Evolutionary conservation across 2,888 invertebrate species (phyloP).

Genomic region (Dasypolia templi): DNA sequence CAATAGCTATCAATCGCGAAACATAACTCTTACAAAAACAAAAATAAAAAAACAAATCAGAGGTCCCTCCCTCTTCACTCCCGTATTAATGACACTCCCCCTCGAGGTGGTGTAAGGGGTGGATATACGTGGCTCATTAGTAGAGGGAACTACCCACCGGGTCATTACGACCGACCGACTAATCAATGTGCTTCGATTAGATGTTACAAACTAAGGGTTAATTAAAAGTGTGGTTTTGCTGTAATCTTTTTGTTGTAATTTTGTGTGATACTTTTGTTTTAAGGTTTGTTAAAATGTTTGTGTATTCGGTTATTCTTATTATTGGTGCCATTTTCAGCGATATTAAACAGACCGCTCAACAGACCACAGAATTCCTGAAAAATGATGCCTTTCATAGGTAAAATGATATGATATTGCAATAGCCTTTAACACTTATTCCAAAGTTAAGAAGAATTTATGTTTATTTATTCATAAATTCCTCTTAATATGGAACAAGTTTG

Average conservation of each 20-base stretch:
- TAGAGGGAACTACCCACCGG: conserved; percentile 72
- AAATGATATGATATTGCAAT: not conserved
- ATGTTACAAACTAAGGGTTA: conserved; percentile 67
- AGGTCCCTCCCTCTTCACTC: conserved; percentile 59
- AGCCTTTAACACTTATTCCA: too few species aligned
- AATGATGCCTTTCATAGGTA: not conserved
- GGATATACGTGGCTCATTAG: conserved; percentile 78
- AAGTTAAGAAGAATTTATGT: too few species aligned
- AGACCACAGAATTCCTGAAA: not conserved
- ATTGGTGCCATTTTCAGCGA: not conserved
- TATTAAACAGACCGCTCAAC: not conserved
- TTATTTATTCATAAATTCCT: too few species aligned
- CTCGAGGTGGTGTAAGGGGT: conserved; percentile 55
- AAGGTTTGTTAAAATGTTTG: too few species aligned
- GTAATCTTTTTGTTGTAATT: conserved; percentile 39
- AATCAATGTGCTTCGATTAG: conserved; percentile 88
- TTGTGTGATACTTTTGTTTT: not conserved
- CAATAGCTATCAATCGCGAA: conserved; percentile 38
- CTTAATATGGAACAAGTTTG: too few species aligned
- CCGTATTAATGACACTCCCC: conserved; percentile 71
- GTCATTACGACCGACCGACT: conserved; percentile 71
- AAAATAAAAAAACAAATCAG: conserved; percentile 68
- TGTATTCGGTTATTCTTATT: not conserved
- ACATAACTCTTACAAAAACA: conserved; percentile 51
- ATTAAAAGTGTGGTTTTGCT: conserved; percentile 71